Base-by-base conservation (phyloP, 2,797 vertebrate genomes). In the Pangasius sanitwongsei region DNA sequence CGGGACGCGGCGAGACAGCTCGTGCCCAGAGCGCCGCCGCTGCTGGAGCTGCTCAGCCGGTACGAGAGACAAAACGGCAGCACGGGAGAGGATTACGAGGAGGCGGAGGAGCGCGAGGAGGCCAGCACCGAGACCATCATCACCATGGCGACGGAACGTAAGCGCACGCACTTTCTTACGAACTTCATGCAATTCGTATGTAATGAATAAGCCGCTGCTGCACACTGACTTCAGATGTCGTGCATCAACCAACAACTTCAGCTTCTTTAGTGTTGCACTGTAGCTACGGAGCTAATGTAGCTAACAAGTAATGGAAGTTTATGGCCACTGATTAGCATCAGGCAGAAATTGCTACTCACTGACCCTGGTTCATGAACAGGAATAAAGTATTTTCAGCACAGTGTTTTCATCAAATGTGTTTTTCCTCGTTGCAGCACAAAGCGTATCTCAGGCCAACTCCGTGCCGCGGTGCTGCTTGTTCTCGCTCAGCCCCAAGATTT, bases 401-500 rank as follows among this genome's bases (percentile, higher is more conserved):
- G 28, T 6, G 4, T 16, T 78, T 78, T 9, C 53, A 55, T 55
- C 12, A 25, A 55, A 34, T 37, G 4, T 25, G 4, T 13, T 75
- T 23, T 11, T 81, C 53, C 72, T 63, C 5, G 11, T 90, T 92
- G 69, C 86, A 96, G 96, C 95, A 90, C 96, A 97, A 93, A 93
- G 96, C 86, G 94, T 94, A 89, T 91, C 93, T 89, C 96, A 96
- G 93, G 92, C 93, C 91, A 97, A 97, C 87, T 95, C 96, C 89
- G 93, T 97, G 92, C 97, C 97, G 87, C 97, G 97, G 92, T 99
- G 97, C 92, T 99, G 98, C 92, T 97, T 97, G 92, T 99, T 99
- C 96, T 97, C 97, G 89, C 97, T 99, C 95, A 99, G 97, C 89
- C 97, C 97, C 78, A 99, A 98, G 95, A 98, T 99, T 94, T 97